phyloP scores from a whole-genome alignment of 2,888 invertebrate species.

The Apamea sordens region DNA sequence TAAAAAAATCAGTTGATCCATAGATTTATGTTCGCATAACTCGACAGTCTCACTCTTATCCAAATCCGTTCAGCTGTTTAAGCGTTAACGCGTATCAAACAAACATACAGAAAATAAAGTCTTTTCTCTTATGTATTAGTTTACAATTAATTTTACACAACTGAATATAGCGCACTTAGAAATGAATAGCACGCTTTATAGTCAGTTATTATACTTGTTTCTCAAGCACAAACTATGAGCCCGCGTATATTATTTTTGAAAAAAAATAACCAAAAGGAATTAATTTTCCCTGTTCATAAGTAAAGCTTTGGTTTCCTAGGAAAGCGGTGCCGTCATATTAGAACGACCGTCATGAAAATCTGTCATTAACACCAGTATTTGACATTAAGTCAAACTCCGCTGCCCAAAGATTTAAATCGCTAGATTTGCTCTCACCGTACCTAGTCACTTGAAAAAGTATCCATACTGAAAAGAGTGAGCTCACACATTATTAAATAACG shows the following conservation, averaged over 20 bases:
- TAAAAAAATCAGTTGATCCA: no score
- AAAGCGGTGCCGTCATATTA: no score
- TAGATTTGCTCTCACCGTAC: not conserved
- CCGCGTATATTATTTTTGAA: no score
- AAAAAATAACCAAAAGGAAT: not conserved
- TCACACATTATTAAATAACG: not conserved
- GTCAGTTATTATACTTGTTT: not conserved
- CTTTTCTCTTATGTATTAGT: not conserved
- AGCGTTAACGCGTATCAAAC: not conserved
- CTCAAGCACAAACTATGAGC: not conserved
- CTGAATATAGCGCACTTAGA: not conserved
- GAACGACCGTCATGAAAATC: not conserved
- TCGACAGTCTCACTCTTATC: not conserved
- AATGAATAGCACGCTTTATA: not conserved
- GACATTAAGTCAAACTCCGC: not conserved
- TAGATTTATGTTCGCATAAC: no score
- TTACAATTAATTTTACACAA: not conserved
- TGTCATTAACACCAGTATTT: not conserved
- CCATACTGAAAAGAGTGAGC: not conserved
- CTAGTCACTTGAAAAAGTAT: not conserved
- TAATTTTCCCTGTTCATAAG: constrained; percentile 7
- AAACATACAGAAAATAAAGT: not conserved
- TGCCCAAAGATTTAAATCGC: no score
- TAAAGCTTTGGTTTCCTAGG: constrained; percentile 1
- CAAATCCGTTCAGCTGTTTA: not conserved